These are phyloP conservation scores for Phasianus colchicus DNA, from an alignment of 2,113 vertebrate genomes.

Conservation along the genomic window DNA sequence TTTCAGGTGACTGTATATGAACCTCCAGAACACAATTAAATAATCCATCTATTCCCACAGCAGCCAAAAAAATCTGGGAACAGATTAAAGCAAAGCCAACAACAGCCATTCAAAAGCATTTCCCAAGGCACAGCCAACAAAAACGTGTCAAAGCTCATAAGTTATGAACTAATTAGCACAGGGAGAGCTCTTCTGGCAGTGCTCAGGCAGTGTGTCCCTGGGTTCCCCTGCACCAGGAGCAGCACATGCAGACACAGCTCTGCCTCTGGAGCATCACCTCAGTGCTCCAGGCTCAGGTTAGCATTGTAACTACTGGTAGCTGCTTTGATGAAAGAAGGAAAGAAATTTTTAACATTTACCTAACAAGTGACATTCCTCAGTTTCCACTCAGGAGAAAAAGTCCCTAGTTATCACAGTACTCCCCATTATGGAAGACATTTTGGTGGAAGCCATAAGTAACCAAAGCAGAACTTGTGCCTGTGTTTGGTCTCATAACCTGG, in stretches of 20 bases:
- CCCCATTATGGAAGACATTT: background rate
- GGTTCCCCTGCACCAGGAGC: background rate
- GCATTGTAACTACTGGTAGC: background rate
- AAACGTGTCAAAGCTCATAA: conserved; percentile 61
- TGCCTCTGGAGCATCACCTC: background rate
- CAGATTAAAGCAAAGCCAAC: conserved; percentile 47
- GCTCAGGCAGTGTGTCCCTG: background rate
- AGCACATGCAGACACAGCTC: background rate
- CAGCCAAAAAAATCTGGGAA: conserved; percentile 34
- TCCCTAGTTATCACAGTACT: background rate
- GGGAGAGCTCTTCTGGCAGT: conserved; percentile 20
- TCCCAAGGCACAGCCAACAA: conserved; percentile 58
- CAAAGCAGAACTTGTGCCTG: background rate
- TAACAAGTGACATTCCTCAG: background rate
- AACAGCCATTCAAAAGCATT: conserved; percentile 47
- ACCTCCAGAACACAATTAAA: conserved; percentile 20
- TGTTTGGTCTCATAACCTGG: accelerated
- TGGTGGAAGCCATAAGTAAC: background rate
- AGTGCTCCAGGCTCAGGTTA: background rate
- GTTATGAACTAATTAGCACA: conserved; percentile 49
- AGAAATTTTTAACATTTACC: background rate
- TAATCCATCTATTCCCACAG: conserved; percentile 17
- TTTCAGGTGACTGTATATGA: background rate
- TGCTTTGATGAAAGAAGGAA: background rate
- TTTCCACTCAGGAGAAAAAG: background rate